Conservation (phyloP, 2,113 vertebrate species). For the Plecotus auritus region DNA sequence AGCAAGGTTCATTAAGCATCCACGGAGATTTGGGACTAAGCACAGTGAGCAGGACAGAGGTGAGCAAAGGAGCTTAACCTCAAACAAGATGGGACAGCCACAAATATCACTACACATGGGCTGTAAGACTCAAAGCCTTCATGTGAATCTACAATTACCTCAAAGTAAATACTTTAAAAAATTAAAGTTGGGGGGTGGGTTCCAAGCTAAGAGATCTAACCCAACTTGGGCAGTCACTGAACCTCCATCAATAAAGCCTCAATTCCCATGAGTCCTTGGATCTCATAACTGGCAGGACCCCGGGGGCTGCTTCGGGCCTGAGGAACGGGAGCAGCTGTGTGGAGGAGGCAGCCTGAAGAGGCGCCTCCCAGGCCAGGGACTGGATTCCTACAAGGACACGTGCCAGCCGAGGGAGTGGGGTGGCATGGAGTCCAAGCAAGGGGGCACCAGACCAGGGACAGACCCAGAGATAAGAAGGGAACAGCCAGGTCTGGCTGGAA, state of each 20-base stretch:
- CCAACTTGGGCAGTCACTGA: background rate
- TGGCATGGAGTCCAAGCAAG: background rate
- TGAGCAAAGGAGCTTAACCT: background rate
- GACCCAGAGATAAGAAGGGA: background rate
- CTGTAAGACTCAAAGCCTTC: background rate
- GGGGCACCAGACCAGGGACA: background rate
- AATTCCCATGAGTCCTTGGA: background rate
- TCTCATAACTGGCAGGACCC: background rate
- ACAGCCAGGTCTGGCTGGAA: no score
- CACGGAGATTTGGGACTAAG: accelerated
- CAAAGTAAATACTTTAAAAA: background rate
- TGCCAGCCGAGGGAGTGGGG: background rate
- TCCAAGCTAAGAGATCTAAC: background rate
- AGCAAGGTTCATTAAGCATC: background rate
- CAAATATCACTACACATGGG: accelerated
- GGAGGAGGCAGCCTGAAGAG: background rate
- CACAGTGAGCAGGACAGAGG: background rate
- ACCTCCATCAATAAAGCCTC: background rate
- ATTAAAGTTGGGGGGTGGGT: background rate
- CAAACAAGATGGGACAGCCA: background rate
- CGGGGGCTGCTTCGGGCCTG: accelerated
- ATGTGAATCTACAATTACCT: background rate
- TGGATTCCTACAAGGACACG: background rate
- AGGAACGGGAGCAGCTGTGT: background rate
- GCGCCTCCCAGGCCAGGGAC: background rate